phyloP scores from a whole-genome alignment of 2,113 vertebrate species.

The Daphoenositta chrysoptera region DNA sequence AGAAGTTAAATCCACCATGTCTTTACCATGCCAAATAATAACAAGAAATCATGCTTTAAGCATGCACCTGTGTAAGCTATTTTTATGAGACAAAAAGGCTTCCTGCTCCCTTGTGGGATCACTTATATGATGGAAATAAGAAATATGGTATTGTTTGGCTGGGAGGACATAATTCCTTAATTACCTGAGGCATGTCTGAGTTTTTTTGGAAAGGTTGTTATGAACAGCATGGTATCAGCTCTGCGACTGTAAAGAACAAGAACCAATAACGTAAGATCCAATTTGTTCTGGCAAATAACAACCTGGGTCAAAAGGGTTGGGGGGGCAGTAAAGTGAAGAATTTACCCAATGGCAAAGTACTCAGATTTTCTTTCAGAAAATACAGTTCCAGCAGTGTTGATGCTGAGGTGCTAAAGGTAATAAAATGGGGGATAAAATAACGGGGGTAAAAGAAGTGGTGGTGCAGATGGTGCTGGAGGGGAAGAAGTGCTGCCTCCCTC shows the following conservation, averaged over 20 bases:
- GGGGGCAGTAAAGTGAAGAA: not conserved
- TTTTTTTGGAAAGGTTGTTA: constrained; percentile 25
- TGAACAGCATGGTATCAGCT: not conserved
- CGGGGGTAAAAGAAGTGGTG: not conserved
- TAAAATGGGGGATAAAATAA: not conserved
- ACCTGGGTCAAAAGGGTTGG: not conserved
- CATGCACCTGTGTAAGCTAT: constrained; percentile 39
- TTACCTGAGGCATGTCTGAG: constrained; percentile 32
- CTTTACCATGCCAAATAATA: constrained; percentile 40
- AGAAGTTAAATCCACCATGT: not conserved
- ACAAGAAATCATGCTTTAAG: constrained; percentile 22
- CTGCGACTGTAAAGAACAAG: not conserved
- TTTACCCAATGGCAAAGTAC: constrained; percentile 14
- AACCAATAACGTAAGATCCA: not conserved
- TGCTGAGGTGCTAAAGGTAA: not conserved
- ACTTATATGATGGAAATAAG: constrained; percentile 46
- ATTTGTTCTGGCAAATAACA: constrained; percentile 34
- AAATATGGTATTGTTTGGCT: constrained; percentile 41
- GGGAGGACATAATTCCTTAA: constrained; percentile 23
- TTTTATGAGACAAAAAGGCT: constrained; percentile 53
- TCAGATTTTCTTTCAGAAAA: not conserved
- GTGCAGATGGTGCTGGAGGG: not conserved
- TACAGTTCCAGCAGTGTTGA: not conserved
- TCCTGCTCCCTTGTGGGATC: not conserved
- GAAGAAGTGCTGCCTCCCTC: not conserved